Conservation (phyloP, 2,797 vertebrate genomes). For the Xenopus petersii region DNA sequence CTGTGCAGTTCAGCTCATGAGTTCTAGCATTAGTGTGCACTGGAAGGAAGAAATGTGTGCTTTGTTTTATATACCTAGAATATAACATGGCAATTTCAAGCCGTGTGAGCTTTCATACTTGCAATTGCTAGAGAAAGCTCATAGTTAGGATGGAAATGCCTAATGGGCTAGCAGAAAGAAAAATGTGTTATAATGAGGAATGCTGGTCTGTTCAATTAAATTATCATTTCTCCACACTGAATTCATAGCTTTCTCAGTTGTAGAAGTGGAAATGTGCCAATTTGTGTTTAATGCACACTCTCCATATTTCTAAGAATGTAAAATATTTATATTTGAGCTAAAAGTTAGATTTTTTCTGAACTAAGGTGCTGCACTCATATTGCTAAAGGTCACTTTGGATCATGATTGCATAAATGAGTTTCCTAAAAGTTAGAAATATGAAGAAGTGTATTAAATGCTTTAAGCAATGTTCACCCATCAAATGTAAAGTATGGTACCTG, state of each 20-base stretch:
- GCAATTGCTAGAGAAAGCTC: not conserved
- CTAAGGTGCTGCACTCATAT: no score
- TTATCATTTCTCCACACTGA: not conserved
- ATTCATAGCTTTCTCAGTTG: not conserved
- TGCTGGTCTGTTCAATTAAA: not conserved
- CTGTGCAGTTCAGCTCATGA: not conserved
- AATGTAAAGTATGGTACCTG: no score
- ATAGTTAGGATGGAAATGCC: not conserved
- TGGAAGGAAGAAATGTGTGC: not conserved
- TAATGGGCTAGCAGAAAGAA: slow-evolving; percentile 7
- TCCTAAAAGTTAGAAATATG: no score
- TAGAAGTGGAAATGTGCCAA: not conserved
- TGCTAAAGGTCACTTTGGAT: no score
- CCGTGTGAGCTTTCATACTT: not conserved
- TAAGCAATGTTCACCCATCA: no score
- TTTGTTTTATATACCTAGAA: slow-evolving; percentile 7
- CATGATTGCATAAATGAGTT: no score
- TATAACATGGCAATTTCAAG: not conserved
- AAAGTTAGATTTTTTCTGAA: no score
- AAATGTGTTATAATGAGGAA: not conserved
- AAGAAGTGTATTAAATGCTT: no score
- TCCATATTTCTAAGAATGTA: not conserved
- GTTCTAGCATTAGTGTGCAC: not conserved
- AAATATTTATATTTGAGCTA: no score
- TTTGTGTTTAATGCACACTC: not conserved